phyloP scores from a whole-genome alignment of 2,888 invertebrate genomes.

The Dryocosmus kuriphilus region DNA sequence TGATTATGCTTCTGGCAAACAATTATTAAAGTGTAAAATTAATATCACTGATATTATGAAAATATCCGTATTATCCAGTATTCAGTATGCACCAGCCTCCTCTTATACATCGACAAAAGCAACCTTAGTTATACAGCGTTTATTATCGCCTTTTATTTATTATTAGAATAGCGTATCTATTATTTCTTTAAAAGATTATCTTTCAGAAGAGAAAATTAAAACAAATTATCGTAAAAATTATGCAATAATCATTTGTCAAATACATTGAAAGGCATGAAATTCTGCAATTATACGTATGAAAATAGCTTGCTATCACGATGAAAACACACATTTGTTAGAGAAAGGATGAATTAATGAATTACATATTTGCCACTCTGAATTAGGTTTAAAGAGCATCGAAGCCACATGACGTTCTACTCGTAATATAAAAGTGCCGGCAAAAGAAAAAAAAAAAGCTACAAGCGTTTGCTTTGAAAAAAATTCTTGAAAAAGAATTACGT shows the following conservation, averaged over 20 bases:
- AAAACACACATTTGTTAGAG: constrained; percentile 42
- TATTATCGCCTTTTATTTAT: not conserved
- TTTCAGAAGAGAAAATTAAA: not conserved
- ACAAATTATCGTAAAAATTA: not conserved
- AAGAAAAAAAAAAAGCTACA: constrained; percentile 59
- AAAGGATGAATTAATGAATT: constrained; percentile 45
- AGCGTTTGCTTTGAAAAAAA: constrained; percentile 48
- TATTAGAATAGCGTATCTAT: not conserved
- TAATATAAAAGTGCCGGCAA: constrained; percentile 52
- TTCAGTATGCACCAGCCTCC: no score
- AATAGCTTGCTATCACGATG: constrained; percentile 8
- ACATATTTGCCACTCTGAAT: constrained; percentile 47
- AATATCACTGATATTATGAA: no score
- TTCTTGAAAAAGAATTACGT: constrained; percentile 45
- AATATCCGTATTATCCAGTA: no score
- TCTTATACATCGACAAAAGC: constrained; percentile 7
- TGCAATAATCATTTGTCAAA: not conserved
- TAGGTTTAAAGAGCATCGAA: constrained; percentile 45
- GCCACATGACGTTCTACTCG: constrained; percentile 48
- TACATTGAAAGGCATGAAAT: not conserved
- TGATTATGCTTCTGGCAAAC: no score
- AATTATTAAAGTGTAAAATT: no score
- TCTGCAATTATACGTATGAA: not conserved
- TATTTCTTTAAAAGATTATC: not conserved
- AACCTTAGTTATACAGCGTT: not conserved